phyloP scores from a whole-genome alignment of 1,140 invertebrate species.

The Spodoptera frugiperda region DNA sequence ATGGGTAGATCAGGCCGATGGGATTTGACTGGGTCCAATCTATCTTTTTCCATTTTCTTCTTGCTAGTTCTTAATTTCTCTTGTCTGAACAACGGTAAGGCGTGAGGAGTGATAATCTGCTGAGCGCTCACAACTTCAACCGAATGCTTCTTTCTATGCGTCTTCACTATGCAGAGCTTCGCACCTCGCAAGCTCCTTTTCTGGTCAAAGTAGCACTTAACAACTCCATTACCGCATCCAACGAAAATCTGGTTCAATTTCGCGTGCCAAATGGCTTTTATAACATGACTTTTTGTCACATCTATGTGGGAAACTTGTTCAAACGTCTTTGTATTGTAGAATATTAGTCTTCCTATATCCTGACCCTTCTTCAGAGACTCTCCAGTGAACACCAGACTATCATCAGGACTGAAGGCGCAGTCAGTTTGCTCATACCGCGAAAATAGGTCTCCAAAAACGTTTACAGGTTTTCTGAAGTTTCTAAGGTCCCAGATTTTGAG shows the following conservation, averaged over 20 bases:
- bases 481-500: constrained; percentile 98
- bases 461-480: constrained; percentile 92
- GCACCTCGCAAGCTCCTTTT: constrained; percentile 95
- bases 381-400: constrained; percentile 95
- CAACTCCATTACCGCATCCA: constrained; percentile 95
- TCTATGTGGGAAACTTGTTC: constrained; percentile 91
- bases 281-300: constrained; percentile 93
- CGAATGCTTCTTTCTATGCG: constrained; percentile 91
- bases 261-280: constrained; percentile 98
- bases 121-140: constrained; percentile 95
- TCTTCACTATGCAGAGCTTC: constrained; percentile 95
- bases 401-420: constrained; percentile 97
- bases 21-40: constrained; percentile 97
- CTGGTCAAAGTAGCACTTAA: constrained; percentile 97
- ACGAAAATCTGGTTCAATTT: constrained; percentile 98
- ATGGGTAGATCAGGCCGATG: constrained; percentile 98
- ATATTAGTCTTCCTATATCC: constrained; percentile 91
- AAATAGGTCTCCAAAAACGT: constrained; percentile 90
- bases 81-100: constrained; percentile 97
- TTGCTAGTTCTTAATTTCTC: constrained; percentile 95
- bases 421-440: constrained; percentile 97
- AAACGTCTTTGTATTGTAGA: constrained; percentile 94
- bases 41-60: constrained; percentile 96
- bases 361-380: constrained; percentile 92
- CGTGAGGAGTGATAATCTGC: constrained; percentile 99